Evolutionary conservation across 1,140 invertebrate genomes (phyloP).

Genomic region (Choristoneura fumiferana): DNA sequence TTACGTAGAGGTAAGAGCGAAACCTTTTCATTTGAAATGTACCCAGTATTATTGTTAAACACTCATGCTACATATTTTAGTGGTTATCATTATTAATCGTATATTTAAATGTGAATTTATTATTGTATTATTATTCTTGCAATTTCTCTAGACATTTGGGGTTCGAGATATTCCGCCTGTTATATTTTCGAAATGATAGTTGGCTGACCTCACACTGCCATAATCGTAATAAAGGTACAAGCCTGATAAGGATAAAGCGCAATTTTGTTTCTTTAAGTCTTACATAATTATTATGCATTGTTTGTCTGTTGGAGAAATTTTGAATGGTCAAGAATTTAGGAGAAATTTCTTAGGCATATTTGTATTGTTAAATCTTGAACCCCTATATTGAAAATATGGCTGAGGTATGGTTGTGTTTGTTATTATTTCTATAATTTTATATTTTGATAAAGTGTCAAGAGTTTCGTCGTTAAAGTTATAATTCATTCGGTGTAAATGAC

Average conservation of each 20-base stretch:
- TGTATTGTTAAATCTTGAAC: conserved; percentile 30
- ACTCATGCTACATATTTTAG: conserved; percentile 39
- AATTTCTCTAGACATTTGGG: conserved; percentile 27
- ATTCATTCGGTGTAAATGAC: not conserved
- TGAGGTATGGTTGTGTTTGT: conserved; percentile 32
- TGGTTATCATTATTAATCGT: conserved; percentile 41
- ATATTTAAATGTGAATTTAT: conserved; percentile 43
- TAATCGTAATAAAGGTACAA: not conserved
- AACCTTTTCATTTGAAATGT: conserved; percentile 36
- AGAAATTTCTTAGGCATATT: too few species aligned
- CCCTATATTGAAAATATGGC: conserved; percentile 9
- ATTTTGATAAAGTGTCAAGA: not conserved
- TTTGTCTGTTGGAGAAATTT: too few species aligned
- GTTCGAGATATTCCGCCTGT: conserved; percentile 43
- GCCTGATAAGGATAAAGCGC: too few species aligned
- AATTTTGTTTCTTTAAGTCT: too few species aligned
- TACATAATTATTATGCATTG: too few species aligned
- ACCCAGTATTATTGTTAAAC: conserved; percentile 54
- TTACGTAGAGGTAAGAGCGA: conserved; percentile 5
- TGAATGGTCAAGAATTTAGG: too few species aligned
- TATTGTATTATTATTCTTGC: conserved; percentile 38
- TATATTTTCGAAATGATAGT: not conserved
- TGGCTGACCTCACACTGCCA: conserved; percentile 15
- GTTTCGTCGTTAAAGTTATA: not conserved
- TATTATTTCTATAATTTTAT: conserved; percentile 15